Evolutionary conservation across 2,113 vertebrate species (phyloP), one percentile per base, ranked within the genome.

Genomic region (Sinocyclocheilus grahami): DNA sequence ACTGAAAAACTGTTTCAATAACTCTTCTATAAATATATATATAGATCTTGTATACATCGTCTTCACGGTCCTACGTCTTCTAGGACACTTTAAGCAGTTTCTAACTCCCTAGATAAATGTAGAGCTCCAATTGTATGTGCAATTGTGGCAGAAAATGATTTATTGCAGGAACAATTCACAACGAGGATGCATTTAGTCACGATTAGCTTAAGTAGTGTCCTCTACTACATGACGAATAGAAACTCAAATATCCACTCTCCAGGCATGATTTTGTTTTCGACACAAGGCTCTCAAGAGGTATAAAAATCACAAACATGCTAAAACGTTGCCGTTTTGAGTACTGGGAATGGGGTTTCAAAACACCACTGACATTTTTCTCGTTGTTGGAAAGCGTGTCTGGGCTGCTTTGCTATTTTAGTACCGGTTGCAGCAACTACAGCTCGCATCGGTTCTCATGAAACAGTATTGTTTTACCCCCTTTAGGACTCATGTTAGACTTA

Each of bases 171-270:
- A 78, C 51, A 33, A 75, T 63, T 60, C 65, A 72, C 6, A 10
- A 51, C 1, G 76, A 76, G 74, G 78, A 67, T 84, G 72, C 65
- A 22, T 53, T 71, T 80, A 84, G 79, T 82, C 60, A 67, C 14
- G 10, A 53, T 72, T 37, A 33, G 85, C 85, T 89, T 79, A 87
- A 87, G 78, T 89, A 87, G 88, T 89, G 85, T 86, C 83, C 24
- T 65, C 83, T 76, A 20, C 77, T 58, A 76, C 14, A 75, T 16
- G 80, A 81, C 46, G 53, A 27, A 51, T 75, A 22, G n/a, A 80
- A 78, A 51, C 75, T 33, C 75, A 77, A 69, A 48, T 22, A 55
- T 76, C 9, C 2, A 8, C n/a, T 82, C 11, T 71, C 33, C 30
- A 76, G 78, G 83, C 85, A 39, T 84, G 84, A 74, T 86, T 77